A percentile compares a stretch with the other conserved stretches of the same genome.
Conservation (phyloP, 1,140 invertebrate species). For the Drosophila subobscura region DNA sequence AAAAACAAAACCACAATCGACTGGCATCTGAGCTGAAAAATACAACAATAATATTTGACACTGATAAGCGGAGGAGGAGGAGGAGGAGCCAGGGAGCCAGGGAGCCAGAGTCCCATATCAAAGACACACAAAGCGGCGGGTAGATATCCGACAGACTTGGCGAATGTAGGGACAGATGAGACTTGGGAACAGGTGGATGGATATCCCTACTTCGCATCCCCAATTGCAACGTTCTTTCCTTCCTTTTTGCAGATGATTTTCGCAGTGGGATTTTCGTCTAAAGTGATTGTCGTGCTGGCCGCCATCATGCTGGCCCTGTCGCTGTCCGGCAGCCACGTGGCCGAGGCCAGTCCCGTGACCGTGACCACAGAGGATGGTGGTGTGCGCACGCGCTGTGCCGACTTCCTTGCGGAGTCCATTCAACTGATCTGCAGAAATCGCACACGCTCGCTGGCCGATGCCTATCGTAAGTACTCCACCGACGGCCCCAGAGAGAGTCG, state of each 20-base stretch:
- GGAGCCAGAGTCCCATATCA: conserved; percentile 13
- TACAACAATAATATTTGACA: conserved; percentile 75
- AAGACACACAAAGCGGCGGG: neutral
- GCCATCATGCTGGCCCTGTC: conserved; percentile 37
- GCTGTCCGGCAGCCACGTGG: conserved; percentile 26
- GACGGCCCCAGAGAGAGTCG: neutral
- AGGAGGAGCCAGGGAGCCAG: neutral
- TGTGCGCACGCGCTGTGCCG: conserved; percentile 55
- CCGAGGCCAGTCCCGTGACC: conserved; percentile 32
- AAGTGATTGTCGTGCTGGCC: conserved; percentile 42
- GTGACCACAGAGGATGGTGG: conserved; percentile 11
- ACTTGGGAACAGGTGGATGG: neutral
- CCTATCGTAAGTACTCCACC: conserved; percentile 52
- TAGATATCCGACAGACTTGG: conserved; percentile 3
- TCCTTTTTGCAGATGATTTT: conserved; percentile 56
- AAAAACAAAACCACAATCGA: conserved; percentile 63
- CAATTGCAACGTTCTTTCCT: too few species aligned
- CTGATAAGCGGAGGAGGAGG: conserved; percentile 48
- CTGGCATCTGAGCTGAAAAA: conserved; percentile 43
- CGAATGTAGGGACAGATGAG: too few species aligned
- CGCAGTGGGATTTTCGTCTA: conserved; percentile 29
- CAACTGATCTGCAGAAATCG: conserved; percentile 51
- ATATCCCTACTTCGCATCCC: too few species aligned
- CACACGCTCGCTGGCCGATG: conserved; percentile 38
- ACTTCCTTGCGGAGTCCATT: conserved; percentile 54